Evolutionary conservation across 2,113 vertebrate species (phyloP).

Genomic region (Porphyrio hochstetteri): DNA sequence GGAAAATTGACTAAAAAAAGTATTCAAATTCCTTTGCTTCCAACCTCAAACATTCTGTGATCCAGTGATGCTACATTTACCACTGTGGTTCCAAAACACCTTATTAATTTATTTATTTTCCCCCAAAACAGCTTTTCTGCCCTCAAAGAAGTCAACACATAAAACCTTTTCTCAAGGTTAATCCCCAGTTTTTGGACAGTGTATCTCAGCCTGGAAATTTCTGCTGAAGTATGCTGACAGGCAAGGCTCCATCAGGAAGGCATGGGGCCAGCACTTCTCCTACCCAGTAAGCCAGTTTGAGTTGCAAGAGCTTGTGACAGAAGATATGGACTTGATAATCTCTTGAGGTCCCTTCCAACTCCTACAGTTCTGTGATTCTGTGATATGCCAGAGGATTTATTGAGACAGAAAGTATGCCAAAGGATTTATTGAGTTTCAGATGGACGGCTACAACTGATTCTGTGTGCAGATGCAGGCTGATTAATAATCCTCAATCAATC

Average conservation of each 20-base stretch:
- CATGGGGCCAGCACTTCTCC: not conserved
- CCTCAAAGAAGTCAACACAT: not conserved
- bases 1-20: not conserved
- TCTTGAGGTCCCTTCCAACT: too few relatives aligned
- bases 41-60: not conserved
- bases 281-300: rapidly evolving
- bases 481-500: not conserved
- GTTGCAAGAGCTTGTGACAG: not conserved
- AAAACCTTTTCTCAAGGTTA: not conserved
- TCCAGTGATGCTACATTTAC: not conserved
- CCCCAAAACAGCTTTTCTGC: not conserved
- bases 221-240: not conserved
- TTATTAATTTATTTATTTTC: not conserved
- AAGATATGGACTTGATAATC: not conserved
- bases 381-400: not conserved
- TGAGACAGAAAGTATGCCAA: not conserved
- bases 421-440: not conserved
- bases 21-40: rapidly evolving
- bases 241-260: rapidly evolving
- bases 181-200: not conserved
- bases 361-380: too few relatives aligned
- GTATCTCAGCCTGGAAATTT: not conserved
- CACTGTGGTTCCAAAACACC: not conserved
- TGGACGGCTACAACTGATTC: not conserved
- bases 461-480: not conserved